These are phyloP conservation scores for Pterocles gutturalis DNA, from an alignment of 2,113 vertebrate species.

Conservation along the genomic window DNA sequence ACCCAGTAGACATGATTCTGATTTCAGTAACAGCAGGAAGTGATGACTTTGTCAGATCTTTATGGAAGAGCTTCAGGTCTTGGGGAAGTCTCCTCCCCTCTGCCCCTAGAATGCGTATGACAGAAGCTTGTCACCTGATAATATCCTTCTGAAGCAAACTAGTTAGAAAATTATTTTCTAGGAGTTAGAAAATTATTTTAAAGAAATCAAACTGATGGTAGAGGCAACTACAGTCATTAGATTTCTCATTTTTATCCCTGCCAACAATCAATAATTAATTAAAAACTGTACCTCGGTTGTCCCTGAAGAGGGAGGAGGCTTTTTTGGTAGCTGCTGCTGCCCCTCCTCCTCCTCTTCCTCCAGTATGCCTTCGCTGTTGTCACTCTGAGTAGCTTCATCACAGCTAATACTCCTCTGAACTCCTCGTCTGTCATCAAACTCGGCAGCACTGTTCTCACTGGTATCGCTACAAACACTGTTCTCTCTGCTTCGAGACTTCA, in stretches of 20 bases:
- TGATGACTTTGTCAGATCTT: neutral
- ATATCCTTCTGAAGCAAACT: neutral
- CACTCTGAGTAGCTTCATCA: slow-evolving; percentile 81
- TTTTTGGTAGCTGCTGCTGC: slow-evolving; percentile 74
- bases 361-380: slow-evolving; percentile 83
- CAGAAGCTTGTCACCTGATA: neutral
- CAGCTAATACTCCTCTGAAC: slow-evolving; percentile 80
- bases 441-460: slow-evolving; percentile 83
- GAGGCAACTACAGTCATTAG: slow-evolving; percentile 2
- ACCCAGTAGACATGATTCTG: neutral
- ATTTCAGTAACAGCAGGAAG: neutral
- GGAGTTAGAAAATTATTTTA: slow-evolving; percentile 16
- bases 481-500: slow-evolving; percentile 97
- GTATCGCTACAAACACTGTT: slow-evolving; percentile 97
- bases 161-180: slow-evolving; percentile 13
- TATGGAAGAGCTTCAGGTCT: neutral
- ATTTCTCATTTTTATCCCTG: slow-evolving; percentile 26
- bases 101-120: neutral
- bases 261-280: slow-evolving; percentile 54
- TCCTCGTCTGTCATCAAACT: slow-evolving; percentile 88
- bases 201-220: slow-evolving; percentile 23
- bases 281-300: slow-evolving; percentile 71
- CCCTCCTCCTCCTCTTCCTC: slow-evolving; percentile 81
- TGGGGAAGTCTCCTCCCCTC: neutral
- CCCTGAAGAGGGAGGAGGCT: slow-evolving; percentile 67